Conservation (phyloP, 2,113 vertebrate species). For the Notiomystis cincta region DNA sequence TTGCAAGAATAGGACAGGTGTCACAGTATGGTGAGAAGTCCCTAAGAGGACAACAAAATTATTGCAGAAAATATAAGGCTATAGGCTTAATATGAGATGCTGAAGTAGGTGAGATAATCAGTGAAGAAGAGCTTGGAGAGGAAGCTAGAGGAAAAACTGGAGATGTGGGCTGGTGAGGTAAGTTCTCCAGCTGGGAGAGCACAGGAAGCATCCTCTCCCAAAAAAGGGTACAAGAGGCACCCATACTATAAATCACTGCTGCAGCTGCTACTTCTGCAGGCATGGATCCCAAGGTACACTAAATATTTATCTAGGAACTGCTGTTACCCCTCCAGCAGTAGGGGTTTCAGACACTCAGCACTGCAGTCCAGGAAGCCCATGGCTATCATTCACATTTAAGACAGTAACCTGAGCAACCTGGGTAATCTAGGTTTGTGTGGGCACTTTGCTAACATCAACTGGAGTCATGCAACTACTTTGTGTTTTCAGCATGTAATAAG, state of each 20-base stretch:
- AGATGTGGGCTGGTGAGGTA: not conserved
- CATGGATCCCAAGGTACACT: not conserved
- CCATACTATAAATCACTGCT: not conserved
- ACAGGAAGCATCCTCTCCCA: not conserved
- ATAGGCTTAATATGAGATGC: not conserved
- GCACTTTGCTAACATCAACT: not conserved
- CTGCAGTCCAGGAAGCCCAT: not conserved
- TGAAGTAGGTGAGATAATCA: not conserved
- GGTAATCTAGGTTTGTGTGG: not conserved
- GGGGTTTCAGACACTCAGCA: not conserved
- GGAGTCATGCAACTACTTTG: not conserved
- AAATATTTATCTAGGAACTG: not conserved
- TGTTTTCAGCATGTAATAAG: not conserved
- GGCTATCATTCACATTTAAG: not conserved
- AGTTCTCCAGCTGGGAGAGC: not conserved
- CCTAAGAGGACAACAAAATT: not conserved
- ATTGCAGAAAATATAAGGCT: not conserved
- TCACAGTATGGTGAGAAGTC: not conserved
- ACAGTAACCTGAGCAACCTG: not conserved
- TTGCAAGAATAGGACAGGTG: not conserved
- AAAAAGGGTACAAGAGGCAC: accelerated
- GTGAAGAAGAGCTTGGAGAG: not conserved
- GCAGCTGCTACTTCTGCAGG: not conserved
- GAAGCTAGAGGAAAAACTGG: not conserved
- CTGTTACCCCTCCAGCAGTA: not conserved